Percentiles rank a stretch among this genome's conserved stretches.
Conservation (phyloP, 2,113 vertebrate species). For the Petrocephalus zakoni region DNA sequence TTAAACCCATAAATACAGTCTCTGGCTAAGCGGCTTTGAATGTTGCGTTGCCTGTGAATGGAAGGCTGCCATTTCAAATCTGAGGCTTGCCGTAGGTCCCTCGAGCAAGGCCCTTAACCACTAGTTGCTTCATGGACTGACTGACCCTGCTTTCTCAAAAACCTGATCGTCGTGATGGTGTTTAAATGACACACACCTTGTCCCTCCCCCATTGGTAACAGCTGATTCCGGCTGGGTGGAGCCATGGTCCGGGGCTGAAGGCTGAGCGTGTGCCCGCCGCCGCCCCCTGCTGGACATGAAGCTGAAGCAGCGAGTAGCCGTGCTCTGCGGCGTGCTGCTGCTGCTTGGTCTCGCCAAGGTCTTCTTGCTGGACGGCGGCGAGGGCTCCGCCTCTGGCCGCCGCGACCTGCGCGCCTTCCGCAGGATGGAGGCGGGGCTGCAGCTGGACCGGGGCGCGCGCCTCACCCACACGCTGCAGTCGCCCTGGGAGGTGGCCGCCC, state of each 20-base stretch:
- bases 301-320: conserved; percentile 93
- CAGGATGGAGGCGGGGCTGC: conserved; percentile 82
- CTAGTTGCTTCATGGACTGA: background rate
- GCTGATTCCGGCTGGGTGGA: background rate
- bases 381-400: conserved; percentile 83
- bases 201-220: background rate
- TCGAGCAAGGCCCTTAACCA: background rate
- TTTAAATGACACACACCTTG: background rate
- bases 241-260: conserved; percentile 22
- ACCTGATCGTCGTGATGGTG: background rate
- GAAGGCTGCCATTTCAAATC: background rate
- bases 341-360: conserved; percentile 97
- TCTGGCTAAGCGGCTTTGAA: background rate
- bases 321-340: conserved; percentile 86
- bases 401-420: conserved; percentile 89
- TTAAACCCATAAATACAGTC: background rate
- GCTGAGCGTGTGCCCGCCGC: conserved; percentile 6
- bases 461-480: conserved; percentile 92
- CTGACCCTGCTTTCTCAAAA: background rate
- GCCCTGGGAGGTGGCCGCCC: conserved; percentile 94
- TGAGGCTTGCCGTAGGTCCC: background rate
- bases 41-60: background rate
- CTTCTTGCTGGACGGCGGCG: conserved; percentile 91
- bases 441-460: conserved; percentile 72
- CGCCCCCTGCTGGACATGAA: conserved; percentile 71